Conservation (phyloP, 2,797 vertebrate species). For the Sebastes paucispinis region DNA sequence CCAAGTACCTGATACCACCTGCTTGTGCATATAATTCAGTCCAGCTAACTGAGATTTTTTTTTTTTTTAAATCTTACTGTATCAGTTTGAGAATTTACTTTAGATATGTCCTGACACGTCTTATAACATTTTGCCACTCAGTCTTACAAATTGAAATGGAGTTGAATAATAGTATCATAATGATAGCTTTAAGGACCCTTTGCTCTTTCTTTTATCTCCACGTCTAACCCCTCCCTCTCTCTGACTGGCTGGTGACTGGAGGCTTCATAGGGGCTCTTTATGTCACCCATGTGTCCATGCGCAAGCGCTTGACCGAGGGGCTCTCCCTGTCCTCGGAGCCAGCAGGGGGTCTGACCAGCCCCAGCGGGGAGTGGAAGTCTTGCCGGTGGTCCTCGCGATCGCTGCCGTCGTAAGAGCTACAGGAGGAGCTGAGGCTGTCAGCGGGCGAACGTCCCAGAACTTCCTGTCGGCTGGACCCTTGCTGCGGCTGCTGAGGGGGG, state of each 20-base stretch:
- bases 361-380: conserved; percentile 93
- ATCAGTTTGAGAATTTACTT: conserved; percentile 86
- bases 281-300: conserved; percentile 99
- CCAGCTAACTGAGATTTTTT: conserved; percentile 66
- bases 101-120: conserved; percentile 88
- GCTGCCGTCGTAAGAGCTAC: conserved; percentile 98
- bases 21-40: conserved; percentile 79
- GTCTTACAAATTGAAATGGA: conserved; percentile 78
- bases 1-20: conserved; percentile 92
- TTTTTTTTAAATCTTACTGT: conserved; percentile 74
- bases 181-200: conserved; percentile 76
- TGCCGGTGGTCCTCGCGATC: conserved; percentile 94
- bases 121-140: conserved; percentile 65
- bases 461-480: conserved; percentile 88
- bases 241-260: conserved; percentile 74
- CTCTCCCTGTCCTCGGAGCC: conserved; percentile 90
- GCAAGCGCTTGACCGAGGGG: conserved; percentile 96
- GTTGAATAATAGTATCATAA: conserved; percentile 81
- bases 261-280: conserved; percentile 78
- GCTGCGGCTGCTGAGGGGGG: conserved; percentile 82
- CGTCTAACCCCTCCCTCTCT: conserved; percentile 67
- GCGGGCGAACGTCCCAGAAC: conserved; percentile 93
- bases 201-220: conserved; percentile 65
- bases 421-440: conserved; percentile 98
- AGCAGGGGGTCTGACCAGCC: conserved; percentile 88